Evolutionary conservation across 2,797 vertebrate genomes (phyloP).

Genomic region (Brachymystax lenok): DNA sequence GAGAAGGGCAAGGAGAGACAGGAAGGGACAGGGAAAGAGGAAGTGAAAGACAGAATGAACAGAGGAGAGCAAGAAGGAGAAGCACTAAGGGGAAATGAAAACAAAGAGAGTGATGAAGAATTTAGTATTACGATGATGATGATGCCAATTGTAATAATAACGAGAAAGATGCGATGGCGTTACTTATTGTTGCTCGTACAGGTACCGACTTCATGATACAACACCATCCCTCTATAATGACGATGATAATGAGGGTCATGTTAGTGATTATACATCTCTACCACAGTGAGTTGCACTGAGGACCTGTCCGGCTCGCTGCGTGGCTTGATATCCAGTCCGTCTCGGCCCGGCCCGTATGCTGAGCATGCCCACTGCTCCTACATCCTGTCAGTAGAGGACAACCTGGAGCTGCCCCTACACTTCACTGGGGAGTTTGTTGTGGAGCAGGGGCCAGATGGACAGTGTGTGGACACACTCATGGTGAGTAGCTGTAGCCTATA

Average conservation of each 20-base stretch:
- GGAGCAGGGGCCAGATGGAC: constrained; percentile 70
- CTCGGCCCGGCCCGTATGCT: constrained; percentile 79
- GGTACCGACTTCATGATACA: not conserved
- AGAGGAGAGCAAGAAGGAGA: not conserved
- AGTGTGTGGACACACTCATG: constrained; percentile 64
- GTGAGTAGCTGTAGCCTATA: constrained; percentile 45
- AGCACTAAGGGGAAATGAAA: not conserved
- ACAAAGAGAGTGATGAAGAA: not conserved
- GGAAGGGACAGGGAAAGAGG: not conserved
- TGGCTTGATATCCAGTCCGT: constrained; percentile 82
- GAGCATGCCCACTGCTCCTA: constrained; percentile 83
- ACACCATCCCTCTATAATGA: not conserved
- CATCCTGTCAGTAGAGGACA: constrained; percentile 74
- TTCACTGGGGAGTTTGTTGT: constrained; percentile 79
- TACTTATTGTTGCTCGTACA: not conserved
- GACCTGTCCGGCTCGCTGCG: constrained; percentile 72
- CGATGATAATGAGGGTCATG: constrained; percentile 7
- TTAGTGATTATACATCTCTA: constrained; percentile 19
- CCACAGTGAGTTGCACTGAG: constrained; percentile 83
- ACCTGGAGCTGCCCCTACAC: constrained; percentile 78
- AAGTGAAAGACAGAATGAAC: not conserved
- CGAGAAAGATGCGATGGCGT: not conserved
- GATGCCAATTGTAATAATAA: not conserved
- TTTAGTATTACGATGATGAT: not conserved
- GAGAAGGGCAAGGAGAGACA: no score